A percentile compares a stretch with the other conserved stretches of the same genome.
Evolutionary conservation across 2,113 vertebrate species (phyloP).

Genomic region (Chloropsis hardwickii): DNA sequence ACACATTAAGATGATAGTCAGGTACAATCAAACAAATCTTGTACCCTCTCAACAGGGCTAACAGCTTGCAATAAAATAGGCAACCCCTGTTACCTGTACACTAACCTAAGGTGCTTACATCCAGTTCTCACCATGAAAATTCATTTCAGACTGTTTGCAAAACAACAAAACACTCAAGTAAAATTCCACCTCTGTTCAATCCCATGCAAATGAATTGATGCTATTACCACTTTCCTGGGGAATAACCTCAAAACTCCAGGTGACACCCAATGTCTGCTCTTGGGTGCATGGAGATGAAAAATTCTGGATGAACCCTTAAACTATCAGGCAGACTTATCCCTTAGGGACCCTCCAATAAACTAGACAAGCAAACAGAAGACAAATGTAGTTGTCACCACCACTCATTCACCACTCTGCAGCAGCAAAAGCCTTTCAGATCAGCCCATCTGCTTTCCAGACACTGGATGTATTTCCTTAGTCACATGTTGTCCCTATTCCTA

Average conservation of each 20-base stretch:
- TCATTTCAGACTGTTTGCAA: background rate
- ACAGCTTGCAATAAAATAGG: background rate
- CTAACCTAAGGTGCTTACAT: background rate
- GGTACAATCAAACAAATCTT: background rate
- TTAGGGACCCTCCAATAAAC: background rate
- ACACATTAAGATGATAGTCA: conserved; percentile 2
- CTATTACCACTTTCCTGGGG: background rate
- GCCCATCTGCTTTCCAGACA: background rate
- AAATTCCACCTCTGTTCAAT: background rate
- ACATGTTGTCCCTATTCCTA: background rate
- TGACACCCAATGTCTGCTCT: background rate
- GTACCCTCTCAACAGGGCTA: background rate
- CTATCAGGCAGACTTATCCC: background rate
- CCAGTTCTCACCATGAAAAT: background rate
- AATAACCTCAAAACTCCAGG: background rate
- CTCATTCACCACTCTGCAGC: background rate
- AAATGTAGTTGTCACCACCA: background rate
- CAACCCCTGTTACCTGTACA: conserved; percentile 7
- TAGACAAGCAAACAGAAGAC: background rate
- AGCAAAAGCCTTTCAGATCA: background rate
- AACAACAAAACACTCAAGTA: background rate
- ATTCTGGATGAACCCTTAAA: background rate
- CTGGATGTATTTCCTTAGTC: background rate
- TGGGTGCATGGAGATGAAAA: background rate
- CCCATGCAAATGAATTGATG: background rate